Percentiles rank a stretch among this genome's conserved stretches.
Conservation (phyloP, 2,113 vertebrate species). For the Guaruba guarouba region DNA sequence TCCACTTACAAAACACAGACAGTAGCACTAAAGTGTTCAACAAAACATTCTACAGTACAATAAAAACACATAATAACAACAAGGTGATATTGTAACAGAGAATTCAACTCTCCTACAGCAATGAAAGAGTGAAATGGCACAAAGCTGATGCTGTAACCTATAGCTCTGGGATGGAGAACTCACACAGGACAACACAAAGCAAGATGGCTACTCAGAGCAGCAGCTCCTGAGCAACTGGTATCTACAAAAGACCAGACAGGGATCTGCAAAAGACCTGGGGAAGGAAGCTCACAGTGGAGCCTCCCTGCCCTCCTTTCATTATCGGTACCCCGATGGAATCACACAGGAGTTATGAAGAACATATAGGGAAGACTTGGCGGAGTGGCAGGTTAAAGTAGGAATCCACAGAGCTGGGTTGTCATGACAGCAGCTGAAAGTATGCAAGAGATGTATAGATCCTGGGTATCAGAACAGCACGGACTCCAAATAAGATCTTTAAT, state of each 20-base stretch:
- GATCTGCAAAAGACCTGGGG: conserved; percentile 38
- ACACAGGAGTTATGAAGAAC: conserved; percentile 48
- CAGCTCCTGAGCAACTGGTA: neutral
- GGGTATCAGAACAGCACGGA: conserved; percentile 25
- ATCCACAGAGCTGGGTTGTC: conserved; percentile 64
- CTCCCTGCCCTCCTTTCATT: conserved; percentile 61
- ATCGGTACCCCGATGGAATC: conserved; percentile 43
- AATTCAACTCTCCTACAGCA: neutral
- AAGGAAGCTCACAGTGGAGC: conserved; percentile 61
- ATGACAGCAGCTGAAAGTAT: conserved; percentile 66
- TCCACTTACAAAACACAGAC: neutral
- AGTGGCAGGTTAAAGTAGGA: conserved; percentile 65
- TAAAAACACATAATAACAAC: neutral
- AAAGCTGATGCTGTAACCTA: neutral
- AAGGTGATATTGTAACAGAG: neutral
- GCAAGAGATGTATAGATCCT: conserved; percentile 58
- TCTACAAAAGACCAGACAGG: conserved; percentile 18
- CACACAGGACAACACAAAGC: neutral
- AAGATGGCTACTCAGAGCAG: conserved; percentile 28
- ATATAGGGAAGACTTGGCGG: conserved; percentile 51
- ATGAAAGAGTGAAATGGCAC: neutral
- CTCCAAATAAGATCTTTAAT: conserved; percentile 40
- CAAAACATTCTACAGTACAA: neutral
- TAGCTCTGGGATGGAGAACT: neutral
- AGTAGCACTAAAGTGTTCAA: neutral